Evolutionary conservation across 2,113 vertebrate genomes (phyloP).

Genomic region (Trogon melanurus): DNA sequence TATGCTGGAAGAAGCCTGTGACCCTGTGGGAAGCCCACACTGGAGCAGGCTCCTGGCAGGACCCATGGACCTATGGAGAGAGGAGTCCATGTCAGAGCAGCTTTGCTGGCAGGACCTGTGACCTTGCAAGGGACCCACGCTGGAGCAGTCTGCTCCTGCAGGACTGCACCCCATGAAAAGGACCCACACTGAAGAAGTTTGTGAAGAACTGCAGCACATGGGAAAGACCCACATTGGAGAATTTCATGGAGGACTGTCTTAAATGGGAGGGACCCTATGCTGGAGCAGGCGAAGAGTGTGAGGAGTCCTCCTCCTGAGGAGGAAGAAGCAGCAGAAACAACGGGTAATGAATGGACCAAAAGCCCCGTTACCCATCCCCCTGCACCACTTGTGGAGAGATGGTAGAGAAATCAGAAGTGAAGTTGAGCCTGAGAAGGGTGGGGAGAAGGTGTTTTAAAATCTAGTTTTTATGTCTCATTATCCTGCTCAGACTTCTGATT

Average conservation of each 20-base stretch:
- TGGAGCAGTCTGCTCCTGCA: no score
- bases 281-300: background rate
- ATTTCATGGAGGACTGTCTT: background rate
- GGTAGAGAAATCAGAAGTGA: background rate
- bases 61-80: no score
- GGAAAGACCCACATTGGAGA: background rate
- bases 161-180: no score
- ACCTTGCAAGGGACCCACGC: no score
- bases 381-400: rapidly evolving
- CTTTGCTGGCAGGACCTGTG: no score
- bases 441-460: background rate
- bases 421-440: background rate
- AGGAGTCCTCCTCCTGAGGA: background rate
- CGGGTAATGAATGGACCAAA: background rate
- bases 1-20: background rate
- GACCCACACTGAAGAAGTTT: no score
- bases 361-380: rapidly evolving
- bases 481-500: background rate
- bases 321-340: background rate
- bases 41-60: background rate
- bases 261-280: background rate
- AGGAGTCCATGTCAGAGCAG: no score
- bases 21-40: rapidly evolving
- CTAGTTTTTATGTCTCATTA: background rate
- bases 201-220: background rate